Percentiles rank a stretch among this genome's conserved stretches.
These are phyloP conservation scores for Sciurus vulgaris DNA, from an alignment of 2,797 vertebrate species.

Conservation along the genomic window DNA sequence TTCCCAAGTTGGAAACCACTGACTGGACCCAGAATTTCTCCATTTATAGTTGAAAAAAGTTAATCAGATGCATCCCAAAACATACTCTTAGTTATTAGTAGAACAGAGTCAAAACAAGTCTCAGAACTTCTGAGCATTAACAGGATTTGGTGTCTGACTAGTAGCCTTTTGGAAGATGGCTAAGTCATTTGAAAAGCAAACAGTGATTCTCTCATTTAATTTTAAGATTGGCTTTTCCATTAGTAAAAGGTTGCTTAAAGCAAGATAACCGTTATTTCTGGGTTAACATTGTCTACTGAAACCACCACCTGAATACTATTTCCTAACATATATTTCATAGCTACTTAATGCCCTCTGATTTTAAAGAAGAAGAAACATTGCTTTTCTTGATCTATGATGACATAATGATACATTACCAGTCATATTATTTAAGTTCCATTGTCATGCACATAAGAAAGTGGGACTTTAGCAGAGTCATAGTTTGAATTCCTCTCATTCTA, in stretches of 20 bases:
- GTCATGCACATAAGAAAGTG: background rate
- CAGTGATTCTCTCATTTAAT: slow-evolving; percentile 55
- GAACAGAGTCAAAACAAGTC: background rate
- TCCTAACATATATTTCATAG: slow-evolving; percentile 2
- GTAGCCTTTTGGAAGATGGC: background rate
- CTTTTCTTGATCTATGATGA: background rate
- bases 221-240: slow-evolving; percentile 50
- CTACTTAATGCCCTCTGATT: slow-evolving; percentile 35
- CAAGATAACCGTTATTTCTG: slow-evolving; percentile 44
- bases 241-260: slow-evolving; percentile 27
- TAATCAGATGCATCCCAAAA: background rate
- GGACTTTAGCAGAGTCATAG: background rate
- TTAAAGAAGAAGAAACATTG: slow-evolving; percentile 2
- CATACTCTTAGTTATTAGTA: background rate
- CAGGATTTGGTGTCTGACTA: background rate
- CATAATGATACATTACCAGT: slow-evolving; percentile 8
- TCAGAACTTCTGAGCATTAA: slow-evolving; percentile 17
- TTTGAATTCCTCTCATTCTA: slow-evolving; percentile 32
- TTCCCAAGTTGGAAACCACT: background rate
- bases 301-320: slow-evolving; percentile 12
- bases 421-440: background rate
- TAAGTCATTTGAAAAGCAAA: slow-evolving; percentile 59
- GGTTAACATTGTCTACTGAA: slow-evolving; percentile 37
- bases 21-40: background rate
- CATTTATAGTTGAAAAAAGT: background rate